Conservation (phyloP, 1,140 invertebrate species). For the Halyomorpha halys region DNA sequence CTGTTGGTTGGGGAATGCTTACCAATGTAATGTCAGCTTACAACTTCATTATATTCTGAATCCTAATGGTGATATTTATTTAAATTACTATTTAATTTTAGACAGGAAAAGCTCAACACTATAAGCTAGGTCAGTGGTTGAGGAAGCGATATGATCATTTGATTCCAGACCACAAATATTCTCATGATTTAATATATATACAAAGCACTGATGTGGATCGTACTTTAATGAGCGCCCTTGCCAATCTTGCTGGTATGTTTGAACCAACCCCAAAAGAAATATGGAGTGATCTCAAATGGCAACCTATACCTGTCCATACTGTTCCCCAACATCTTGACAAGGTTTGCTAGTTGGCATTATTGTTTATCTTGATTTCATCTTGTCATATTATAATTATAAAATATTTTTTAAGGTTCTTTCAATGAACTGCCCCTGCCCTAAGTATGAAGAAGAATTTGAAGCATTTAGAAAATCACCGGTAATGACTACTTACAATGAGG, state of each 20-base stretch:
- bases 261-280: constrained; percentile 45
- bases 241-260: constrained; percentile 68
- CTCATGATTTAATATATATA: constrained; percentile 50
- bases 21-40: constrained; percentile 51
- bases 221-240: constrained; percentile 78
- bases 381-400: too few relatives aligned
- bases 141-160: constrained; percentile 3
- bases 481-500: constrained; percentile 45
- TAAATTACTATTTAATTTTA: neutral
- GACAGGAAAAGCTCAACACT: constrained; percentile 14
- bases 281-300: constrained; percentile 66
- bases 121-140: constrained; percentile 21
- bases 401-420: constrained; percentile 37
- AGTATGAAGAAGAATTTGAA: constrained; percentile 46
- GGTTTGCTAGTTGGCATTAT: constrained; percentile 33
- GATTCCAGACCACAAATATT: constrained; percentile 37
- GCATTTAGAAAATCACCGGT: constrained; percentile 44
- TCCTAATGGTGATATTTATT: too few relatives aligned
- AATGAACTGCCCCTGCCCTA: constrained; percentile 56
- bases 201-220: constrained; percentile 74
- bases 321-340: constrained; percentile 52
- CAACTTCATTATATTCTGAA: too few relatives aligned
- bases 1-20: constrained; percentile 63
- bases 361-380: too few relatives aligned
- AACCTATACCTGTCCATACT: constrained; percentile 82